Percentiles rank a stretch among this genome's conserved stretches.
Evolutionary conservation across 2,113 vertebrate species (phyloP).

Genomic region (Stictonetta naevosa): DNA sequence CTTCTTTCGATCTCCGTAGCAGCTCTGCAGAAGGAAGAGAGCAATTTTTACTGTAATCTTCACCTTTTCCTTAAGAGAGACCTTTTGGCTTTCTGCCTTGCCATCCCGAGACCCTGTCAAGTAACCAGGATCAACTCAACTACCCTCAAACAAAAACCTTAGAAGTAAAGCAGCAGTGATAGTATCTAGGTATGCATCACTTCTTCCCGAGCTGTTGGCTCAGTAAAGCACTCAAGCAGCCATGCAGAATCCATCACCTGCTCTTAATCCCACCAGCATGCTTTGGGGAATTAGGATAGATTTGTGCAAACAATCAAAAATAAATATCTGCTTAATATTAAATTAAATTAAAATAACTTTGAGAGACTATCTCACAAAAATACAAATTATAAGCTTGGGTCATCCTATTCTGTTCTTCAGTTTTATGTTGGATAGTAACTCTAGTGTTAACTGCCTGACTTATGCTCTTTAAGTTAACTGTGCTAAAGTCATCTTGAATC

Average conservation of each 20-base stretch:
- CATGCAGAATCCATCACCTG: not conserved
- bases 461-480: too few species aligned
- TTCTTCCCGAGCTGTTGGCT: not conserved
- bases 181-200: not conserved
- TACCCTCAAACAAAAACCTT: not conserved
- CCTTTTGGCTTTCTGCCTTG: not conserved
- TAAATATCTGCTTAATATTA: not conserved
- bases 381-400: not conserved
- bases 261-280: not conserved
- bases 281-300: not conserved
- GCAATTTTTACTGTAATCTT: not conserved
- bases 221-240: not conserved
- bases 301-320: not conserved
- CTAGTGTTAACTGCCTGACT: not conserved
- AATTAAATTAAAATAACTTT: not conserved
- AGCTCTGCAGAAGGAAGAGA: constrained; percentile 72
- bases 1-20: constrained; percentile 87
- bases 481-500: not conserved
- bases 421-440: not conserved
- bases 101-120: not conserved
- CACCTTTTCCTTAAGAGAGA: not conserved
- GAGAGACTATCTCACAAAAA: not conserved
- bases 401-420: not conserved
- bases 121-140: not conserved
- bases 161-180: not conserved